A percentile compares a stretch with the other conserved stretches of the same genome.
Conservation (phyloP, 2,113 vertebrate species). For the Empidonax alnorum region DNA sequence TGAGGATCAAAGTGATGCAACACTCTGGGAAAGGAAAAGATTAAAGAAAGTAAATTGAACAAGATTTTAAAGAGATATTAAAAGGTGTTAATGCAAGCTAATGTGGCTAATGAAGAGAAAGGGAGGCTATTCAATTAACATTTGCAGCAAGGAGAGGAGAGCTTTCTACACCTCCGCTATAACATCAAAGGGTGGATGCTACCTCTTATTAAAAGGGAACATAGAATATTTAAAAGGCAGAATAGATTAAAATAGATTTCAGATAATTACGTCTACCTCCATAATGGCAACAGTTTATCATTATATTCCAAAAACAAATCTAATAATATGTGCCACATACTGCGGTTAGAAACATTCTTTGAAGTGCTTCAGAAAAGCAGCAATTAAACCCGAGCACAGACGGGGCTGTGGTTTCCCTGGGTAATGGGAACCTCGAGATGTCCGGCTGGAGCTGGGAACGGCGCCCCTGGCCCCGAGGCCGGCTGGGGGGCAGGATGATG, state of each 20-base stretch:
- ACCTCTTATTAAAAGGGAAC: slow-evolving; percentile 78
- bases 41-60: slow-evolving; percentile 85
- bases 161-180: slow-evolving; percentile 74
- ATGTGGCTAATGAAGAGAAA: slow-evolving; percentile 80
- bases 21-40: slow-evolving; percentile 78
- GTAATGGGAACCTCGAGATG: neutral
- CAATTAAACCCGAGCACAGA: neutral
- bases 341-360: slow-evolving; percentile 37
- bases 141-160: slow-evolving; percentile 71
- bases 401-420: neutral
- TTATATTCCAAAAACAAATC: slow-evolving; percentile 67
- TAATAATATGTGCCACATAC: slow-evolving; percentile 39
- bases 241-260: slow-evolving; percentile 77
- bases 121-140: slow-evolving; percentile 78
- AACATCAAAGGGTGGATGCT: slow-evolving; percentile 80
- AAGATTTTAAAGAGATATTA: slow-evolving; percentile 85
- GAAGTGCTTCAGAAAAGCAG: slow-evolving; percentile 39
- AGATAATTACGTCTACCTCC: slow-evolving; percentile 73
- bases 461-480: neutral
- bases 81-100: slow-evolving; percentile 84
- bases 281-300: slow-evolving; percentile 76
- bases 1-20: slow-evolving; percentile 82
- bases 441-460: neutral
- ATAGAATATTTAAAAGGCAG: slow-evolving; percentile 76
- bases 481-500: neutral